These are phyloP conservation scores for Agrotis exclamationis DNA, from an alignment of 2,888 invertebrate genomes.

Conservation along the genomic window DNA sequence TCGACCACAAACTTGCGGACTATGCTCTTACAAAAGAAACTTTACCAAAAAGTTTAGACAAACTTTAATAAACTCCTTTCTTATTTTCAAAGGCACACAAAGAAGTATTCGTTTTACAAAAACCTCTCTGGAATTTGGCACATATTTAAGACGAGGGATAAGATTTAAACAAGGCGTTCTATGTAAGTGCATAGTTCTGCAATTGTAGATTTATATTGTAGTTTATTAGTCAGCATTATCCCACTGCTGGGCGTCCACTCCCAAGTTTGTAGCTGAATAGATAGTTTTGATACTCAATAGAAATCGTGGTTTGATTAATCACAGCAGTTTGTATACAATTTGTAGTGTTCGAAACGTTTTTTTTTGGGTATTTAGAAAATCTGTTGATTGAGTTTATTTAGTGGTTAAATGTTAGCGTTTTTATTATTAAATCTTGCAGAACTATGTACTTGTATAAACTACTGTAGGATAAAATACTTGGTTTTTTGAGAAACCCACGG, in stretches of 20 bases:
- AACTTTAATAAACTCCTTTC: slow-evolving; percentile 49
- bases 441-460: slow-evolving; percentile 34
- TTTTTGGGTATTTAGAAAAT: slow-evolving; percentile 14
- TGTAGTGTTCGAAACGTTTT: neutral
- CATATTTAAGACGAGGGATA: slow-evolving; percentile 85
- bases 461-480: neutral
- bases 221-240: neutral
- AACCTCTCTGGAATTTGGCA: slow-evolving; percentile 88
- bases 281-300: slow-evolving; percentile 11
- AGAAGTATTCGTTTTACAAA: slow-evolving; percentile 87
- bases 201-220: slow-evolving; percentile 58
- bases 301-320: neutral
- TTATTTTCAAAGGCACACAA: slow-evolving; percentile 78
- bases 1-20: slow-evolving; percentile 72
- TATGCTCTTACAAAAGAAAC: slow-evolving; percentile 83
- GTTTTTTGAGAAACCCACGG: no score
- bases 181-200: slow-evolving; percentile 91
- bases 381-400: neutral
- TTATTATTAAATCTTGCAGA: slow-evolving; percentile 35
- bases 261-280: slow-evolving; percentile 3
- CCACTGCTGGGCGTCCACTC: neutral
- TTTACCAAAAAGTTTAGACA: slow-evolving; percentile 10
- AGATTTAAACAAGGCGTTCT: slow-evolving; percentile 60
- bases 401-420: neutral
- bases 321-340: neutral